Percentiles rank a stretch among this genome's conserved stretches.
Conservation (phyloP, 2,113 vertebrate genomes). For the Pelecanoides urinatrix region DNA sequence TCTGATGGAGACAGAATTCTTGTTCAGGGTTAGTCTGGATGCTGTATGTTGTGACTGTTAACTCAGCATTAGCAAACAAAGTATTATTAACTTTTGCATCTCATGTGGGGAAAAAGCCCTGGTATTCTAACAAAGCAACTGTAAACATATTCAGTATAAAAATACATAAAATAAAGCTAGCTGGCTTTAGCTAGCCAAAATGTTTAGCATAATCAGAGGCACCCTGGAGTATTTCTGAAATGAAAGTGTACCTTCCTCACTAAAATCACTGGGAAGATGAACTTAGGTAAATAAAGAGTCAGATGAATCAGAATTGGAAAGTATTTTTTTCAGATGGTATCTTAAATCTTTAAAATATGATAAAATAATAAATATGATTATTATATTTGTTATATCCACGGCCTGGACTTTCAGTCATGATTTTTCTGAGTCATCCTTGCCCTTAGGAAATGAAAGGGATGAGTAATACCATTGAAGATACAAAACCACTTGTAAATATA, state of each 20-base stretch:
- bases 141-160: background rate
- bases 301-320: background rate
- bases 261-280: background rate
- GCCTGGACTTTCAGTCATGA: background rate
- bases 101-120: background rate
- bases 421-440: slow-evolving; percentile 19
- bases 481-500: slow-evolving; percentile 12
- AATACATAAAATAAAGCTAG: background rate
- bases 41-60: background rate
- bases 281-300: background rate
- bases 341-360: background rate
- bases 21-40: background rate
- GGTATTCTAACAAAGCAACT: background rate
- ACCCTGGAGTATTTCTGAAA: background rate
- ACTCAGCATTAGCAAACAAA: background rate
- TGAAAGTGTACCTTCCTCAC: background rate
- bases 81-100: background rate
- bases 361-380: background rate
- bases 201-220: background rate
- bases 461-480: background rate
- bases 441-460: background rate
- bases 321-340: background rate
- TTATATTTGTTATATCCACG: background rate
- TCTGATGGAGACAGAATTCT: background rate
- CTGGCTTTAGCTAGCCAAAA: background rate